Evolutionary conservation across 1,140 invertebrate species (phyloP).

Genomic region (Tribolium castaneum): DNA sequence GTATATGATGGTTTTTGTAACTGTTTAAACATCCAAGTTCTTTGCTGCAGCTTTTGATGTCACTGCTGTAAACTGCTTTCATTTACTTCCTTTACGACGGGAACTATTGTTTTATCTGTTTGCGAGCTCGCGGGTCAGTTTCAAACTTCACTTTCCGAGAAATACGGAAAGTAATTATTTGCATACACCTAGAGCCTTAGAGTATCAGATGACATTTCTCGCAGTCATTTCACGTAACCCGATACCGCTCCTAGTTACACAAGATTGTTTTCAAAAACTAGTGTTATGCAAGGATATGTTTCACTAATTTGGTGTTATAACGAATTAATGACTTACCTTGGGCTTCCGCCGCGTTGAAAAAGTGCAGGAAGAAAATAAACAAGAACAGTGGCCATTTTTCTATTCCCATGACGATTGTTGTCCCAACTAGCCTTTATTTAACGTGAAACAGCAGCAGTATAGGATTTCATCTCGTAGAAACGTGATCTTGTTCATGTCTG

Average conservation of each 20-base stretch:
- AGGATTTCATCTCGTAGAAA: conserved; percentile 29
- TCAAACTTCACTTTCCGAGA: too few species aligned
- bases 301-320: neutral
- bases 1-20: neutral
- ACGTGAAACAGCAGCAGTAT: conserved; percentile 10
- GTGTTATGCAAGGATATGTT: neutral
- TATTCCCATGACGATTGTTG: conserved; percentile 39
- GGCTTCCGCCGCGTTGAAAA: neutral
- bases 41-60: neutral
- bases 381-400: conserved; percentile 38
- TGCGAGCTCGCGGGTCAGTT: neutral
- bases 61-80: neutral
- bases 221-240: too few species aligned
- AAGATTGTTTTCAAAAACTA: too few species aligned
- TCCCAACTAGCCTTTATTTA: conserved; percentile 39
- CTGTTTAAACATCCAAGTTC: neutral
- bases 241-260: too few species aligned
- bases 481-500: conserved; percentile 27
- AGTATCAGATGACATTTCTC: too few species aligned
- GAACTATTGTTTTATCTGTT: neutral
- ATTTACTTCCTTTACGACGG: neutral
- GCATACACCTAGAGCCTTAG: too few species aligned
- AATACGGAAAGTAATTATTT: neutral
- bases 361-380: conserved; percentile 17
- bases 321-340: conserved; percentile 29